These are phyloP conservation scores for Musca domestica DNA, from an alignment of 1,140 invertebrate species.

Conservation along the genomic window DNA sequence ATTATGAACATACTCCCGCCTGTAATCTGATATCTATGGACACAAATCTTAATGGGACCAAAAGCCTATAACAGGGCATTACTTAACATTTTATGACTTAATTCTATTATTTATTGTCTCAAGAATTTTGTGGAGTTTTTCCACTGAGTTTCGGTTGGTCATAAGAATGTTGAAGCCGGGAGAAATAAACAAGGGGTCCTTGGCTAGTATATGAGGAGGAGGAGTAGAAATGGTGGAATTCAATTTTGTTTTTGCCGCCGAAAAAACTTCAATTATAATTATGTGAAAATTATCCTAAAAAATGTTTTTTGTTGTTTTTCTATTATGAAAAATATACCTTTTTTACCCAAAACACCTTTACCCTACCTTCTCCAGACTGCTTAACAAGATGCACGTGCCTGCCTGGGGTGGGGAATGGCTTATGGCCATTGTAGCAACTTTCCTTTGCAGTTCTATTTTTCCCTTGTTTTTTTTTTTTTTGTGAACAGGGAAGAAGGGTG, in stretches of 20 bases:
- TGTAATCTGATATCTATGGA: too few species aligned
- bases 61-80: not conserved
- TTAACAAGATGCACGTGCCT: too few species aligned
- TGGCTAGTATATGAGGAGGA: not conserved
- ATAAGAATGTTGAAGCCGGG: not conserved
- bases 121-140: constrained; percentile 30
- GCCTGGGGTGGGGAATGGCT: too few species aligned
- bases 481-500: not conserved
- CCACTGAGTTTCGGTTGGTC: not conserved
- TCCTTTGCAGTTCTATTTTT: too few species aligned
- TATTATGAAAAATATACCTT: not conserved
- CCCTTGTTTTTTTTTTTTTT: too few species aligned
- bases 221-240: not conserved
- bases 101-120: constrained; percentile 53
- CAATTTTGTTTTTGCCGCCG: not conserved
- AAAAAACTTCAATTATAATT: constrained; percentile 54
- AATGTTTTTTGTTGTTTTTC: not conserved
- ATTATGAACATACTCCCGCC: too few species aligned
- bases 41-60: too few species aligned
- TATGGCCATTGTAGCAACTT: too few species aligned
- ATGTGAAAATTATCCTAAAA: constrained; percentile 53
- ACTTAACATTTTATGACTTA: constrained; percentile 37
- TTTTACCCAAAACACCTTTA: not conserved
- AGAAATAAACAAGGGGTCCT: not conserved
- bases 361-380: too few species aligned